Evolutionary conservation across 2,113 vertebrate species (phyloP), one percentile per base, ranked within the genome.

Genomic region (Callocephalon fimbriatum): DNA sequence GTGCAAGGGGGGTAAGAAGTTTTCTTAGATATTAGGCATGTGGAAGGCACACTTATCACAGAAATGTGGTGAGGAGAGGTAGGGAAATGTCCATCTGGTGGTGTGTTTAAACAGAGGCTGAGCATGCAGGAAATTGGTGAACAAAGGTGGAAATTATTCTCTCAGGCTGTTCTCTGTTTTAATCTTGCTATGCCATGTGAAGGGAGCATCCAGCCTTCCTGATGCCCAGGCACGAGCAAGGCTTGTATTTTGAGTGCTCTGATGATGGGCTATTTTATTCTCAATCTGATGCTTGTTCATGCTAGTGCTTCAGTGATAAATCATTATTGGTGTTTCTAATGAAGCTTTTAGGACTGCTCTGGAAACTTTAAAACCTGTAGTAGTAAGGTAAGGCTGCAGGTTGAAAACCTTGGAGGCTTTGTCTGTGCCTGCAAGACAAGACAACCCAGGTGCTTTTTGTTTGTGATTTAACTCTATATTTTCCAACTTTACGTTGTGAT

Each of bases 301-400:
- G 32, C 59, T 72, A 42, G 17, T 65, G 23, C 25, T 86, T 83
- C 47, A 75, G 32, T 42, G 38, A 88, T 78, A 94, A 93, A 94
- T 90, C 78, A 54, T 59, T 67, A 32, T 32, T 94, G 86, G 38
- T 88, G 59, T 86, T 87, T 72, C 77, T 93, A 90, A 94, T 79
- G 45, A 93, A 58, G 40, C 47, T 90, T 78, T 88, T 86, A 90
- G 77, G 58, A 72, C 81, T 84, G 19, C 40, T 81, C 53, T 96
- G 88, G 59, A 70, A 90, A 86, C 38, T 50, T 79, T 47, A 45
- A 89, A 96, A 86, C 62, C 66, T 79, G 29, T 48, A 38, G 10
- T 70, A 27, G 22, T 74, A 45, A 87, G 38, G 29, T 47, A 85
- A 56, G n/a, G 38, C 51, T 45, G 15, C 27, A 84, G 89, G 58